Conservation (phyloP, 2,888 invertebrate genomes). For the Mellilla xanthometata region DNA sequence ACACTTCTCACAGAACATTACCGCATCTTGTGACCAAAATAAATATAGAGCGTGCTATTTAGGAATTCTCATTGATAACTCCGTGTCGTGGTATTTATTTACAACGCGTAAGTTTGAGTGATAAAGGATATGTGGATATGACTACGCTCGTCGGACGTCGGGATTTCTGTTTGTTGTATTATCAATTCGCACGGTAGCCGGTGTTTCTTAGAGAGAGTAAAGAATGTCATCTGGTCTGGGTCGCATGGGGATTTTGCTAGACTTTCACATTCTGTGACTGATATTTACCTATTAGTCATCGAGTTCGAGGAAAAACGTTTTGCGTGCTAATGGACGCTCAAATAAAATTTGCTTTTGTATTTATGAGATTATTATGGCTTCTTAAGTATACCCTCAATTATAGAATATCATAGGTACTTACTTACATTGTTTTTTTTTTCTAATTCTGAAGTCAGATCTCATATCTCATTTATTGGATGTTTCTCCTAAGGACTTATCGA, state of each 20-base stretch:
- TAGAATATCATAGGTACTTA: no score
- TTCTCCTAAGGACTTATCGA: no score
- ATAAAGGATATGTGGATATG: conserved; percentile 71
- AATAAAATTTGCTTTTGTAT: no score
- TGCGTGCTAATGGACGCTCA: conserved; percentile 5
- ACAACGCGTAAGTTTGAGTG: conserved; percentile 59
- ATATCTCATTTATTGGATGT: no score
- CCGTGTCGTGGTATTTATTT: conserved; percentile 38
- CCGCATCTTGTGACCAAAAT: conserved; percentile 25
- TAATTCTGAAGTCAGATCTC: no score
- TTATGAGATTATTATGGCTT: no score
- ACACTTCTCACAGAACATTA: conserved; percentile 19
- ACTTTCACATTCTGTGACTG: conserved; percentile 27
- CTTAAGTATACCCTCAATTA: no score
- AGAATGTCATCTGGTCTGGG: conserved; percentile 11
- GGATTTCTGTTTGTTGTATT: conserved; percentile 44
- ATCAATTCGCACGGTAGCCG: conserved; percentile 34
- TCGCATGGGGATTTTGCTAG: conserved; percentile 13
- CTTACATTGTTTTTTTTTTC: no score
- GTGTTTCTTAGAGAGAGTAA: conserved; percentile 22
- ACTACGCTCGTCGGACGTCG: conserved; percentile 59
- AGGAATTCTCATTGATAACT: conserved; percentile 36
- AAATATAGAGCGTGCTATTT: conserved; percentile 31
- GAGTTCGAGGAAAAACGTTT: conserved; percentile 27
- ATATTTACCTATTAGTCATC: conserved; percentile 28